Evolutionary conservation across 2,888 invertebrate species (phyloP), one percentile per base, ranked within the genome.

Genomic region (Sphaeridia pumilis): DNA sequence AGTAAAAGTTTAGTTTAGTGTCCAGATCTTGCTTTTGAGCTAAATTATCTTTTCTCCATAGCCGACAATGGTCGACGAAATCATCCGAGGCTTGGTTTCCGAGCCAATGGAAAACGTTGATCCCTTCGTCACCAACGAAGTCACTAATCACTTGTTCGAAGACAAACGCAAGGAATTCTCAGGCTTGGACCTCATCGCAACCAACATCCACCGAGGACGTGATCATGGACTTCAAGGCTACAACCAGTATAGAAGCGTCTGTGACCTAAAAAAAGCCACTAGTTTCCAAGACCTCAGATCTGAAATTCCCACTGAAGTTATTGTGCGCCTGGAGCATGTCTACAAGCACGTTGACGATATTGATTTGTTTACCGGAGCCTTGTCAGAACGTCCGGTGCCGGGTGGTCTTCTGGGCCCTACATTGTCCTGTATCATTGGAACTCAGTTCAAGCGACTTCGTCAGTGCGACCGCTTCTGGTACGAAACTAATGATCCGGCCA

Each of bases 391-490:
- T 45, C 86, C 87, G 10, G 74, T 90, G 4, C 87, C 87, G 67
- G 94, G 94, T 4, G 93, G 89, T 4, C 73, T 90, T 0, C 86
- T 95, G 0, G 95, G 95, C 3, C 94, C 94, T 0, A 94, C 94
- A 0, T 85, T 95, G 68, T 92, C 90, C 14, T 77, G 75, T 68
- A 85, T 97, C 66, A 89, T 97, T 65, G 94, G 89, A 49, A 86
- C 87, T 48, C 95, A 95, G 73, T 94, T 94, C 74, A 75, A 87
- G 49, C 86, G 87, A 67, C 73, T 88, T 47, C 80, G 89, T 63
- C 87, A 88, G 68, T 95, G 95, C 67, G 97, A 97, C 74, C 76
- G 95, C 64, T 94, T 84, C 74, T 97, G 93, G 89, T 82, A 93
- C 70, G 92, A 92, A 72, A 90, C 87, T 58, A 83, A 83, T 63